Percentiles rank a stretch among this genome's conserved stretches.
Conservation (phyloP, 2,113 vertebrate species). For the Fregata magnificens region DNA sequence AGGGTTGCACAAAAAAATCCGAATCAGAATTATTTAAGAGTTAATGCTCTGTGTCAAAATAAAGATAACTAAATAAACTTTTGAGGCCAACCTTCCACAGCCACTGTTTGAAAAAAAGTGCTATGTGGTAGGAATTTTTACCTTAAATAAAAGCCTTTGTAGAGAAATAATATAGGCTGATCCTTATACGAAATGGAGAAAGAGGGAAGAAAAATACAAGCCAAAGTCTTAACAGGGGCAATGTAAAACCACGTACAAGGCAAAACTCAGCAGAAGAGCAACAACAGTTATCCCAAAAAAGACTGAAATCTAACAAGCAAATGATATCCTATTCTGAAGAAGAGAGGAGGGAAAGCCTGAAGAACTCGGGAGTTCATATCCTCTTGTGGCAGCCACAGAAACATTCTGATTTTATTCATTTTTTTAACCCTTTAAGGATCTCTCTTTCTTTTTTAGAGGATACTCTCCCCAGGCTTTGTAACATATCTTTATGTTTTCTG, state of each 20-base stretch:
- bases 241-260: background rate
- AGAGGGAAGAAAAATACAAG: background rate
- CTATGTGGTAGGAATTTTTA: background rate
- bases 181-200: background rate
- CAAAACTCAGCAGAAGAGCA: background rate
- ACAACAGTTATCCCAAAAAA: background rate
- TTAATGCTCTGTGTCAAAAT: background rate
- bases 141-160: background rate
- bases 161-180: background rate
- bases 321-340: background rate
- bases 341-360: background rate
- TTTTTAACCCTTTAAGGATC: background rate
- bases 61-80: background rate
- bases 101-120: background rate
- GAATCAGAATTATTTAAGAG: background rate
- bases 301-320: background rate
- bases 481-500: background rate
- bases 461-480: background rate
- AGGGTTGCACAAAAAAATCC: background rate
- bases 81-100: background rate
- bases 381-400: background rate
- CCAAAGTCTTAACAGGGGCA: background rate
- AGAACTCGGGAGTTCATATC: rapidly evolving
- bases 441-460: background rate
- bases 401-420: background rate